These are phyloP conservation scores for Sebastes diploproa DNA, from an alignment of 2,797 vertebrate genomes.

Conservation along the genomic window DNA sequence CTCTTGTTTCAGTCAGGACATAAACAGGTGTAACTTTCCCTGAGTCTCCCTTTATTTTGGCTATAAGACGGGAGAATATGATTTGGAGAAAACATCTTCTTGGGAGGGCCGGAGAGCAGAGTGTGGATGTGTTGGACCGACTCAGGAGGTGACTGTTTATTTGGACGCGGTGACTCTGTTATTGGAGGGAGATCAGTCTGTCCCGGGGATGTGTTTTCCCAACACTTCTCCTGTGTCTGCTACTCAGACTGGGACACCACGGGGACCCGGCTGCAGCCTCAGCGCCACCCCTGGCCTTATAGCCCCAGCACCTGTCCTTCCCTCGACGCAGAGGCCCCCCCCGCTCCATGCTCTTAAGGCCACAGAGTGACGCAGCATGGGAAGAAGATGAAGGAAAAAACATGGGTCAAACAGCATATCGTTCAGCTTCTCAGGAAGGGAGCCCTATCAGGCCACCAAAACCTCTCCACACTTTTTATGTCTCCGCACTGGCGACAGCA, in stretches of 20 bases:
- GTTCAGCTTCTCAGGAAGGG: conserved; percentile 20
- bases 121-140: background rate
- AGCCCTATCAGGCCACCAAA: background rate
- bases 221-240: conserved; percentile 51
- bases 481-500: background rate
- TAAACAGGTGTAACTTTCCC: conserved; percentile 37
- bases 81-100: conserved; percentile 19
- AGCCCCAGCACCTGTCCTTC: background rate
- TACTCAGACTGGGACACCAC: conserved; percentile 41
- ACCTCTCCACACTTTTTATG: background rate
- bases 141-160: conserved; percentile 56
- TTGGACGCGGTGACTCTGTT: conserved; percentile 54
- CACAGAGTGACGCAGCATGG: background rate
- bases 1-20: conserved; percentile 5
- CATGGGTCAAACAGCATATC: conserved; percentile 17
- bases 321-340: background rate
- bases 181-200: conserved; percentile 39
- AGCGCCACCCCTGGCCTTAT: background rate
- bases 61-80: conserved; percentile 15
- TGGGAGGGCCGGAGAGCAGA: conserved; percentile 2
- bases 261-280: conserved; percentile 26
- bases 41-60: conserved; percentile 4
- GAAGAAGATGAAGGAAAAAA: conserved; percentile 10
- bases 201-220: conserved; percentile 43
- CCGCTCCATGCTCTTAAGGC: background rate